A percentile compares a stretch with the other conserved stretches of the same genome.
Evolutionary conservation across 2,888 invertebrate species (phyloP).

Genomic region (Hyposoter dolosus): DNA sequence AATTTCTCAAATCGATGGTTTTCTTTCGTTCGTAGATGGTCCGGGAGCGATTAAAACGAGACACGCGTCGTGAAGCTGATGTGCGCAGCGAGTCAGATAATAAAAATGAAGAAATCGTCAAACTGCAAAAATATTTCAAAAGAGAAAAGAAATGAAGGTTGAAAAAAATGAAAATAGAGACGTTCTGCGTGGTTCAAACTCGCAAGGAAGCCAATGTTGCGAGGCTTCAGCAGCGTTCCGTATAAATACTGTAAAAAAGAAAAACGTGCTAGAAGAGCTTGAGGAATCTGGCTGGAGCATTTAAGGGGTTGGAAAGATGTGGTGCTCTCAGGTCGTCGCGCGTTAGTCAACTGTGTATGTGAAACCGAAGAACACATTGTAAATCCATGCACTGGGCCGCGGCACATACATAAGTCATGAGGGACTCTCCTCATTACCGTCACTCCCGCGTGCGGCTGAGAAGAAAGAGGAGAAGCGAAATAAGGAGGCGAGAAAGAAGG

Average conservation of each 20-base stretch:
- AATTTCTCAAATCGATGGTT: background rate
- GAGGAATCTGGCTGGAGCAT: conserved; percentile 48
- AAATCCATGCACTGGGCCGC: conserved; percentile 43
- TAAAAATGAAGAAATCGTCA: conserved; percentile 32
- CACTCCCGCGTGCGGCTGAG: conserved; percentile 64
- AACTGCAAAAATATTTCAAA: conserved; percentile 23
- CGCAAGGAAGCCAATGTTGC: conserved; percentile 35
- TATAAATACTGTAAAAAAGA: conserved; percentile 11
- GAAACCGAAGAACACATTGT: conserved; percentile 63
- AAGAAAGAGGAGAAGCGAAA: conserved; percentile 31
- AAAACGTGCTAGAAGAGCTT: conserved; percentile 36
- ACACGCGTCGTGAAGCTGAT: background rate
- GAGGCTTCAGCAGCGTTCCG: background rate
- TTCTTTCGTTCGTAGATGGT: background rate
- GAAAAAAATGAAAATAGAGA: conserved; percentile 59
- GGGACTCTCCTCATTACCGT: conserved; percentile 69
- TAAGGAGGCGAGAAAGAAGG: conserved; percentile 34
- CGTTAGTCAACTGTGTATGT: conserved; percentile 36
- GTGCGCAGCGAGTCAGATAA: conserved; percentile 17
- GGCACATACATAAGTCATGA: conserved; percentile 70
- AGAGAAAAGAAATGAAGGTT: conserved; percentile 24
- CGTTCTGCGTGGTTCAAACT: conserved; percentile 31
- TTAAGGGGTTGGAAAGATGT: conserved; percentile 47
- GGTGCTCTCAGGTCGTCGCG: conserved; percentile 10
- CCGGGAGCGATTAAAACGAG: conserved; percentile 7